Evolutionary conservation across 2,113 vertebrate species (phyloP).

Genomic region (Oriolus oriolus): DNA sequence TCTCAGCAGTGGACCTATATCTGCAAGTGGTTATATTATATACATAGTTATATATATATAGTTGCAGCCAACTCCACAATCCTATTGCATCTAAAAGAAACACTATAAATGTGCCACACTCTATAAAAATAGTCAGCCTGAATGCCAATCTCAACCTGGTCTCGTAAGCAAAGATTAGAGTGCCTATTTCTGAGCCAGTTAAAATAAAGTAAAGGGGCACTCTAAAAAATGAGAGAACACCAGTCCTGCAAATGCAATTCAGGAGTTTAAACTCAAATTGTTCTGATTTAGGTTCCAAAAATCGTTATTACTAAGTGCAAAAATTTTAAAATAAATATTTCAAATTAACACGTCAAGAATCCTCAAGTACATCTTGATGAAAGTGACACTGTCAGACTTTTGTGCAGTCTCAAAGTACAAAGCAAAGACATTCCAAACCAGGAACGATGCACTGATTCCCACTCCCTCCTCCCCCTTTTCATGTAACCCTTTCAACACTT

Average conservation of each 20-base stretch:
- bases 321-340: not conserved
- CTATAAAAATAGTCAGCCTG: slow-evolving; percentile 6
- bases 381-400: not conserved
- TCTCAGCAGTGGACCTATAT: not conserved
- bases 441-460: accelerated
- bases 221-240: not conserved
- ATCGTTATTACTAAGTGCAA: not conserved
- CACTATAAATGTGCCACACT: not conserved
- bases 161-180: not conserved
- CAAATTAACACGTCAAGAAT: not conserved
- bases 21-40: not conserved
- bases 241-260: not conserved
- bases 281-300: not conserved
- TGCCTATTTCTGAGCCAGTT: not conserved
- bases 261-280: not conserved
- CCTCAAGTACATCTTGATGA: not conserved
- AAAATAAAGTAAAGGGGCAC: not conserved
- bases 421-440: not conserved
- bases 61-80: not conserved
- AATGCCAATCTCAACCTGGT: not conserved
- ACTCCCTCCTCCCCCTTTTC: not conserved
- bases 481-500: not conserved
- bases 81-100: not conserved
- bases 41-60: not conserved
- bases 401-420: not conserved